Conservation (phyloP, 2,797 vertebrate species). For the Botia almorhae region DNA sequence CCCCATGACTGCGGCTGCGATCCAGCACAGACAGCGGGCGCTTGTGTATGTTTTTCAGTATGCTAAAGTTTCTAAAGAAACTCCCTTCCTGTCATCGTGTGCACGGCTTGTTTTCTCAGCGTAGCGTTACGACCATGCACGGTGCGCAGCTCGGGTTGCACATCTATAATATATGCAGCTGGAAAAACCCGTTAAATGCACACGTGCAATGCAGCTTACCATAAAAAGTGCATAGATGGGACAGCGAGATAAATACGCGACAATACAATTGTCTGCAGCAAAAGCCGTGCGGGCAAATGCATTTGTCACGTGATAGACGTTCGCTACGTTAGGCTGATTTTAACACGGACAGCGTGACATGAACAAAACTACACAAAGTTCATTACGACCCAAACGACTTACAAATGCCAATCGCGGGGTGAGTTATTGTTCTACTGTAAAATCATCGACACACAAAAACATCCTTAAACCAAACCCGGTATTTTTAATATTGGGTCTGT, state of each 20-base stretch:
- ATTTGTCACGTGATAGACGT: no score
- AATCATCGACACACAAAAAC: neutral
- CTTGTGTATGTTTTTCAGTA: slow-evolving; percentile 41
- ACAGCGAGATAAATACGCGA: no score
- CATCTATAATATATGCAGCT: no score
- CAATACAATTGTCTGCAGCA: neutral
- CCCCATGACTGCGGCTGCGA: slow-evolving; percentile 12
- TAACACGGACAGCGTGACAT: no score
- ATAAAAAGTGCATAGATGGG: neutral
- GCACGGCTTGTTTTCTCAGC: slow-evolving; percentile 4
- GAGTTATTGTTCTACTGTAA: neutral
- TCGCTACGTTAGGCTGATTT: no score
- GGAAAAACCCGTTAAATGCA: no score
- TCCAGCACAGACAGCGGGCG: slow-evolving; percentile 20
- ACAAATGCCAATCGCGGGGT: neutral
- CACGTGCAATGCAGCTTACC: neutral
- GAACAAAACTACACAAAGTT: neutral
- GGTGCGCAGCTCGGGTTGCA: no score
- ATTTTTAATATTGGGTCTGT: no score
- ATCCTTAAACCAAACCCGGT: neutral
- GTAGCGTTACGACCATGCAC: neutral
- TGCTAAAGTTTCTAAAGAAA: neutral
- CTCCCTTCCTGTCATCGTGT: slow-evolving; percentile 50
- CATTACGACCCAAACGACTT: neutral
- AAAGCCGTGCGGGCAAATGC: neutral